Base-by-base conservation (phyloP, 2,888 invertebrate genomes). In the Aromia moschata region DNA sequence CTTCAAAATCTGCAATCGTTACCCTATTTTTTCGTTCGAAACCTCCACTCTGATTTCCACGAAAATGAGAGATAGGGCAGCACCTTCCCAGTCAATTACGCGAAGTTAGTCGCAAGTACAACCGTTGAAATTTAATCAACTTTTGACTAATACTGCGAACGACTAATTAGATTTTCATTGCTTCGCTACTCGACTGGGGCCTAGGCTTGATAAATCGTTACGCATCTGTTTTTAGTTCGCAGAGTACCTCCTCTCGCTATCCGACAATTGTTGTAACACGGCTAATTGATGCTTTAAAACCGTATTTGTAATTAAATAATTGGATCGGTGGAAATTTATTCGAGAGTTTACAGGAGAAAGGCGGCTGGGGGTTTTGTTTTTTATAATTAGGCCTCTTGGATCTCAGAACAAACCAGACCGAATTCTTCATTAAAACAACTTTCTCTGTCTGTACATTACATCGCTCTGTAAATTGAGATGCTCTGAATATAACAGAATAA, bases 151-250 rank as follows among this genome's bases (percentile, higher is more conserved):
- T 74, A 71, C 68, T 74, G 71, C 65, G 69, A 65, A 68, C 68
- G 70, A 68, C 70, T 74, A 75, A 74, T 75, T 72, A 74, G 74
- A 74, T 74, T 75, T 72, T 71, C 70, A 72, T 71, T 62, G 71
- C 68, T 68, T 58, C 66, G 57, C n/a, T 62, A 67, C 67, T 64
- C 41, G 60, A 62, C 61, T 41, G 60, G 63, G 62, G 65, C 58
- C 14, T 33, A 38, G 67, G 67, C 70, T 70, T 71, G 73, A 74
- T 72, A 73, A 71, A 74, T 74, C 69, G 72, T 70, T 64, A 65
- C 68, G 64, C 70, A 74, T 74, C 73, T 73, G 71, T 74, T 73
- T n/a, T 69, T 62, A 66, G 69, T 66, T 67, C 64, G 68, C 62
- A 55, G 57, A 67, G 62, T 64, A 65, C 58, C 60, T 65, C 65